Conservation (phyloP, 64 coral and sea anemone species). For the Montipora sp. region DNA sequence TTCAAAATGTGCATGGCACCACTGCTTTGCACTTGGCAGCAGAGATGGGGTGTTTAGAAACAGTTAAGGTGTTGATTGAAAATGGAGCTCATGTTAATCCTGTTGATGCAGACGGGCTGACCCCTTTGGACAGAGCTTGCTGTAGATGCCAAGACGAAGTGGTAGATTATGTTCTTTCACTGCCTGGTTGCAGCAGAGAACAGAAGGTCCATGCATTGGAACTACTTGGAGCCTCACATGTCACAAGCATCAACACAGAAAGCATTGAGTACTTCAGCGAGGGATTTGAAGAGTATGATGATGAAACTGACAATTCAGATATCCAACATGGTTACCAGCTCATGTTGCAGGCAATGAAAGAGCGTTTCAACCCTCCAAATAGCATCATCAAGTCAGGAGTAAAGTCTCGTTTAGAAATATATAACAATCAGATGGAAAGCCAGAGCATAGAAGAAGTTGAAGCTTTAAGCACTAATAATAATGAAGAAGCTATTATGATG, state of each 20-base stretch:
- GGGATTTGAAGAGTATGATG: slow-evolving; percentile 38
- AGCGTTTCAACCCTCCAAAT: slow-evolving; percentile 20
- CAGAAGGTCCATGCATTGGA: slow-evolving; percentile 59
- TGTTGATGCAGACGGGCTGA: slow-evolving; percentile 38
- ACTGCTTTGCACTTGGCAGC: slow-evolving; percentile 69
- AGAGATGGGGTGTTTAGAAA: slow-evolving; percentile 59
- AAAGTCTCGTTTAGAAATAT: slow-evolving; percentile 16
- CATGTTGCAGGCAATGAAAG: slow-evolving; percentile 51
- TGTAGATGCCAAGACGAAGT: slow-evolving; percentile 62
- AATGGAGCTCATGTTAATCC: not conserved
- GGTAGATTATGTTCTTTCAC: slow-evolving; percentile 63
- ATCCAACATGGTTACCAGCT: slow-evolving; percentile 60
- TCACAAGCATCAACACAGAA: slow-evolving; percentile 57
- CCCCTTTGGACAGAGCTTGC: slow-evolving; percentile 37
- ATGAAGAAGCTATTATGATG: slow-evolving; percentile 33
- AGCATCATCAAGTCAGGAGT: not conserved
- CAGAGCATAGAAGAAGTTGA: slow-evolving; percentile 53
- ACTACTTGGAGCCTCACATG: slow-evolving; percentile 63
- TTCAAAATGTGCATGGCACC: slow-evolving; percentile 38
- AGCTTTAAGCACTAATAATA: slow-evolving; percentile 14
- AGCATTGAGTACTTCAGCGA: slow-evolving; percentile 62
- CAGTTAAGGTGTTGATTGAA: slow-evolving; percentile 60
- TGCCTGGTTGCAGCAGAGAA: slow-evolving; percentile 46
- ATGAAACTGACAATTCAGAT: slow-evolving; percentile 17
- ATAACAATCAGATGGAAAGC: slow-evolving; percentile 58